Base-by-base conservation (phyloP, 2,888 invertebrate species). In the Coelogynopora nodosa region DNA sequence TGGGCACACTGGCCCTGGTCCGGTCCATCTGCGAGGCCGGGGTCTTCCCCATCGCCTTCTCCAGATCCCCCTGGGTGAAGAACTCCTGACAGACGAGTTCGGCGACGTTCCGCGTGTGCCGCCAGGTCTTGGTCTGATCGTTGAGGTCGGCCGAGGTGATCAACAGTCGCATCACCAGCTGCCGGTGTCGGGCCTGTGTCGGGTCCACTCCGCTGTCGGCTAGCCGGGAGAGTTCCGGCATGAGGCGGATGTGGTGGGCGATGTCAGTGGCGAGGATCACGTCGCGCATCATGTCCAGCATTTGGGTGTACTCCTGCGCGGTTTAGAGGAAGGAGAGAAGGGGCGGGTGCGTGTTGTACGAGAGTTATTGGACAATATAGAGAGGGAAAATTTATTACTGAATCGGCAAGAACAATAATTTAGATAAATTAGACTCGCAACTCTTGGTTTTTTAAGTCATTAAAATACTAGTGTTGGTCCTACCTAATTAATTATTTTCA, bases 141-240 rank as follows among this genome's bases (percentile, higher is more conserved):
- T 95, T 94, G 30, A 96, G 93, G 92, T 96, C 96, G 13, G 95
- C 94, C 18, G 95, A 94, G n/a, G 95, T 96, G 94, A 96, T 96
- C 87, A 96, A 91, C 88, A 96, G 92, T 85, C 94, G 94, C 84
- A 94, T 93, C 82, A 96, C 91, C 89, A 95, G 93, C 18, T 49
- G 49, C 49, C 49, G 5, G 88, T 93, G 93, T 85, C 93, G 93
- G 89, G 94, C 94, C 27, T 93, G 81, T n/a, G 28, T 67, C 5
- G 10, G 10, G 28, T 10, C 10, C 5, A 13, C 13, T 0, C 67
- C 28, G 27, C 28, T 31, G 26, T 30, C 67, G 23, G 83, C 85
- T 49, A 87, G 23, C 26, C n/a, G 31, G 31, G 13, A 28, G 26
- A 67, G 89, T 81, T 90, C 88, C 5, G 92, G 90, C 91, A 93